Base-by-base conservation (phyloP, 2,113 vertebrate species). In the Castor canadensis region DNA sequence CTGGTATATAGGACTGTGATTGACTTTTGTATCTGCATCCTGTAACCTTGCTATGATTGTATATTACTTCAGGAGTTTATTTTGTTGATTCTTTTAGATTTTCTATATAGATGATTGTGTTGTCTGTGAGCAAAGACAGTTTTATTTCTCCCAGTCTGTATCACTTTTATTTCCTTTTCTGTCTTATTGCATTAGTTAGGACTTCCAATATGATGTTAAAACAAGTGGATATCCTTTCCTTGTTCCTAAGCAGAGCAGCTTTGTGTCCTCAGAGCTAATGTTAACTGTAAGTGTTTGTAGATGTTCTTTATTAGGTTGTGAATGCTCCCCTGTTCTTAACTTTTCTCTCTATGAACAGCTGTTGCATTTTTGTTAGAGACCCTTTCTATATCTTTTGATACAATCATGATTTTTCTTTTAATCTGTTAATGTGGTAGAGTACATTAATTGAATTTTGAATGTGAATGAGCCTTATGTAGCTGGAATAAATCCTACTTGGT, bases 31-130 rank as follows among this genome's bases (percentile, higher is more conserved):
- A 20, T 54, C 35, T 82, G 76, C 13, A 64, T 77, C 58, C 69
- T 54, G 62, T 10, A 77, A 40, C 62, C 17, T 79, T 92, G 22
- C 47, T 79, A 26, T 75, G 60, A 54, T 81, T 47, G 22, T 24
- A 35, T 60, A 82, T 54, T 85, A n/a, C 83, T 77, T 32, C 2
- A 40, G 56, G 43, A 71, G 54, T 20, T 54, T 76, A 26, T 69
- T 64, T 94, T 69, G 24, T 92, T 62, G 45, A 73, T 88, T 84
- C 22, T 85, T n/a, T 73, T 30, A 26, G 56, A 64, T 94, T 85
- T 85, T 92, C 45, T 85, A 11, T 12, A 17, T 49, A 79, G 35
- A 1, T 32, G n/a, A n/a, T n/a, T n/a, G 9, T 79, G 3, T 85
- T 6, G 52, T 58, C n/a, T 96, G 5, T 64, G 60, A 84, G 64